Percentiles rank a stretch among this genome's conserved stretches.
Conservation (phyloP, 2,888 invertebrate species). For the Scaptomyza flava region DNA sequence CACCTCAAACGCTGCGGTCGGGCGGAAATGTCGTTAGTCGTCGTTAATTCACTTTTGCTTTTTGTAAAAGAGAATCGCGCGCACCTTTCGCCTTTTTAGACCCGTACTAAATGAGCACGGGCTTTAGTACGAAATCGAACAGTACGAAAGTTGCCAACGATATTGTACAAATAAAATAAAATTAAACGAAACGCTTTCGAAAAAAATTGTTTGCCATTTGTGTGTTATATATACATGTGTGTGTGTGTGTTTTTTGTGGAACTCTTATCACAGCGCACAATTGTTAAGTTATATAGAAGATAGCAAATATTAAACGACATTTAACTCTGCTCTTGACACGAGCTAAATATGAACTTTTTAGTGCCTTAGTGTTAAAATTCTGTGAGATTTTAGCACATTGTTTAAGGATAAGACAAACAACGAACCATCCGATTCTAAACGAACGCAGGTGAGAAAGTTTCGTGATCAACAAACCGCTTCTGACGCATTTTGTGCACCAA, state of each 20-base stretch:
- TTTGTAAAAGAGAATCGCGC: conserved; percentile 17
- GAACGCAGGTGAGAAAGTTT: conserved; percentile 58
- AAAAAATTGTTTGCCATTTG: conserved; percentile 19
- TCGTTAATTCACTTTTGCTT: conserved; percentile 33
- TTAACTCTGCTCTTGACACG: conserved; percentile 39
- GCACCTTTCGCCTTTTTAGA: conserved; percentile 40
- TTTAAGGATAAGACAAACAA: conserved; percentile 50
- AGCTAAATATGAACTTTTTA: conserved; percentile 51
- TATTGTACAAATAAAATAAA: conserved; percentile 6
- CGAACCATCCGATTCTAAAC: conserved; percentile 60
- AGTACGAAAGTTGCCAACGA: conserved; percentile 48
- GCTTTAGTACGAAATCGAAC: conserved; percentile 51
- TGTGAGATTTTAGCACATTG: conserved; percentile 53
- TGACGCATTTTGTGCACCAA: conserved; percentile 4
- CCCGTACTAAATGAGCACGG: conserved; percentile 46
- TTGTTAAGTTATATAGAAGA: conserved; percentile 32
- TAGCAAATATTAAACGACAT: conserved; percentile 53
- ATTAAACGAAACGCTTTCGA: conserved; percentile 20
- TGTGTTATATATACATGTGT: conserved; percentile 6
- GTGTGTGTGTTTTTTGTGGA: conserved; percentile 23
- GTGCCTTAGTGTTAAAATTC: conserved; percentile 53
- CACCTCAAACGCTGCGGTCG: conserved; percentile 70
- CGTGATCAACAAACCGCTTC: background rate
- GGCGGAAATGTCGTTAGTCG: conserved; percentile 50
- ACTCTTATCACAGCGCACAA: conserved; percentile 51